Percentiles rank a stretch among this genome's conserved stretches.
Evolutionary conservation across 2,113 vertebrate genomes (phyloP).

Genomic region (Deroptyus accipitrinus): DNA sequence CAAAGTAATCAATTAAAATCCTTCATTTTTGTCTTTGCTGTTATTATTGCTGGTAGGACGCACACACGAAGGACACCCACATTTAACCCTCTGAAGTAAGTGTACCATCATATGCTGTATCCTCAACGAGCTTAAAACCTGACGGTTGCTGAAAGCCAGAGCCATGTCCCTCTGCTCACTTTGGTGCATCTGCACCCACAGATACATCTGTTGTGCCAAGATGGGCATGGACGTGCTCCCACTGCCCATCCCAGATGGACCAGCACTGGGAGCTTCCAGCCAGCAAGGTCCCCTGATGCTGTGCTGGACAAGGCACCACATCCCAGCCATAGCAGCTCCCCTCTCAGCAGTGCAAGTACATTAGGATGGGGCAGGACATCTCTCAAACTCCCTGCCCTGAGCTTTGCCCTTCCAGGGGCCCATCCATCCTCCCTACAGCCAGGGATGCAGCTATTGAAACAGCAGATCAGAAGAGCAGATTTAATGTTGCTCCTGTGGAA

Average conservation of each 20-base stretch:
- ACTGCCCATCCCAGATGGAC: neutral
- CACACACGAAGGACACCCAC: neutral
- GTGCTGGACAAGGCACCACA: neutral
- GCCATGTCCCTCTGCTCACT: rapidly evolving
- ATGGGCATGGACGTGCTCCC: rapidly evolving
- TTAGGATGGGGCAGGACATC: neutral
- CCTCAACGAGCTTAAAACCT: neutral
- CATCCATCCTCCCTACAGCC: neutral
- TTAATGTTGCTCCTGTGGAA: neutral
- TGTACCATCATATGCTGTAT: neutral
- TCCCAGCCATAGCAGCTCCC: neutral
- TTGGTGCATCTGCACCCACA: neutral
- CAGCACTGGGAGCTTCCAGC: neutral
- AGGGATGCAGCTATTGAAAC: neutral
- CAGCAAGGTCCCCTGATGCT: neutral
- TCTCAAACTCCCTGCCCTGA: neutral
- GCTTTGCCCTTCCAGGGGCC: neutral
- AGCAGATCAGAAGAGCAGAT: neutral
- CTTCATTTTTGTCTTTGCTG: neutral
- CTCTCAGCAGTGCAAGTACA: rapidly evolving
- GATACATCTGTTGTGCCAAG: neutral
- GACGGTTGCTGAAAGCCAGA: neutral
- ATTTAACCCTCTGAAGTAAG: neutral
- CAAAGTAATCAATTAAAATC: neutral
- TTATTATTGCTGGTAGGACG: neutral